Conservation (phyloP, 2,113 vertebrate genomes). For the Spheniscus mendiculus region DNA sequence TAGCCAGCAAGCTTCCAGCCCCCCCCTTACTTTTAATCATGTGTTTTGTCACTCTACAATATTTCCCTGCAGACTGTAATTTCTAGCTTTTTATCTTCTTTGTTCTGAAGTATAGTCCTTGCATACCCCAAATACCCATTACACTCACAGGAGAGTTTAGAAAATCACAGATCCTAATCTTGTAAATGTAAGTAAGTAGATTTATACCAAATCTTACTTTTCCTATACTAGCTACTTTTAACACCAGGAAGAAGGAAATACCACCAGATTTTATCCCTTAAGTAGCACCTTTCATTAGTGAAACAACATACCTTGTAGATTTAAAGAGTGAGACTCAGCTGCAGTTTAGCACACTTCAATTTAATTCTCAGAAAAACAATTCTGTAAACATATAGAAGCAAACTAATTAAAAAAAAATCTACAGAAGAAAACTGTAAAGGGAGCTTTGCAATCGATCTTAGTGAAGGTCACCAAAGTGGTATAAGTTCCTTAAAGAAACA, state of each 20-base stretch:
- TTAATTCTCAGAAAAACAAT: background rate
- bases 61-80: background rate
- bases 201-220: background rate
- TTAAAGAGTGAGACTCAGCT: background rate
- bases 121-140: background rate
- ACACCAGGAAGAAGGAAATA: background rate
- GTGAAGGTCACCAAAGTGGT: background rate
- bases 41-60: background rate
- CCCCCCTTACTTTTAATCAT: background rate
- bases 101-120: background rate
- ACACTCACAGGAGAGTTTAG: background rate
- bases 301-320: background rate
- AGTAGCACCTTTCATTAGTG: background rate
- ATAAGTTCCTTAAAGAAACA: background rate
- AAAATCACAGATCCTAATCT: background rate
- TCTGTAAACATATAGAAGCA: background rate
- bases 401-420: background rate
- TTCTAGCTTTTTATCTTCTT: background rate
- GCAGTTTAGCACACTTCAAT: background rate
- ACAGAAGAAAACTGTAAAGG: background rate
- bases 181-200: background rate
- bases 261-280: background rate
- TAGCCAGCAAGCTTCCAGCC: background rate
- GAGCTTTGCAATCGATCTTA: background rate
- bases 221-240: background rate